phyloP scores from a whole-genome alignment of 2,113 vertebrate genomes.

The Bufo bufo region DNA sequence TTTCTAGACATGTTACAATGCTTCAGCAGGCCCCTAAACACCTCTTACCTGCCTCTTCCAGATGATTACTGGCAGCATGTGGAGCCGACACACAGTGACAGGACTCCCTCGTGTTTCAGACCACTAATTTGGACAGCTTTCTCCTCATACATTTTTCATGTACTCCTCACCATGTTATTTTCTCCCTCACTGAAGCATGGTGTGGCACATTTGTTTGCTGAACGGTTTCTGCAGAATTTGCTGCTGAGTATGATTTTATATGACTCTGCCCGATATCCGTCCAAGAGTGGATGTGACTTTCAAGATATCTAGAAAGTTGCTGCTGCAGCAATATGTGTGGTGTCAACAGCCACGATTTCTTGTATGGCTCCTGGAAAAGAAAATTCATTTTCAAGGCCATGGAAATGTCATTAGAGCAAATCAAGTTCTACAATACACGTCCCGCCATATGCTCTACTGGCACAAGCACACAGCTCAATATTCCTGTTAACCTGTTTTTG shows the following conservation, averaged over 20 bases:
- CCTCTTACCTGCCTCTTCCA: slow-evolving; percentile 41
- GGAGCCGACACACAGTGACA: slow-evolving; percentile 50
- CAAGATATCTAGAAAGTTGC: slow-evolving; percentile 50
- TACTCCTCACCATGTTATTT: slow-evolving; percentile 58
- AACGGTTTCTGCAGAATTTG: slow-evolving; percentile 50
- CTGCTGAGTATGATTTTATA: slow-evolving; percentile 41
- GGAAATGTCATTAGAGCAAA: slow-evolving; percentile 52
- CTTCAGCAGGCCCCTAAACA: slow-evolving; percentile 32
- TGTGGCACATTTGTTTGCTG: slow-evolving; percentile 58
- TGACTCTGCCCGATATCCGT: slow-evolving; percentile 38
- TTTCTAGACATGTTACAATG: slow-evolving; percentile 1
- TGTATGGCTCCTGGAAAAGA: slow-evolving; percentile 39
- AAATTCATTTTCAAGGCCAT: slow-evolving; percentile 57
- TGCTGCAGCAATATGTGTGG: slow-evolving; percentile 40
- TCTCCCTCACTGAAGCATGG: slow-evolving; percentile 58
- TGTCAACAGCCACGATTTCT: slow-evolving; percentile 45
- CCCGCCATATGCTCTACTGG: slow-evolving; percentile 4
- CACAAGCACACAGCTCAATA: background rate
- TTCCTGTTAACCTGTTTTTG: slow-evolving; percentile 24
- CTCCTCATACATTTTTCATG: slow-evolving; percentile 58
- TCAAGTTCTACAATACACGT: slow-evolving; percentile 22
- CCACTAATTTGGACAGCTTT: slow-evolving; percentile 57
- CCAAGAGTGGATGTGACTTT: slow-evolving; percentile 53
- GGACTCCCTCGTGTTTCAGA: slow-evolving; percentile 56
- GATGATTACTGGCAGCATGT: slow-evolving; percentile 50